Base-by-base conservation (phyloP, 1,140 invertebrate species). In the Drosophila pallidifrons region DNA sequence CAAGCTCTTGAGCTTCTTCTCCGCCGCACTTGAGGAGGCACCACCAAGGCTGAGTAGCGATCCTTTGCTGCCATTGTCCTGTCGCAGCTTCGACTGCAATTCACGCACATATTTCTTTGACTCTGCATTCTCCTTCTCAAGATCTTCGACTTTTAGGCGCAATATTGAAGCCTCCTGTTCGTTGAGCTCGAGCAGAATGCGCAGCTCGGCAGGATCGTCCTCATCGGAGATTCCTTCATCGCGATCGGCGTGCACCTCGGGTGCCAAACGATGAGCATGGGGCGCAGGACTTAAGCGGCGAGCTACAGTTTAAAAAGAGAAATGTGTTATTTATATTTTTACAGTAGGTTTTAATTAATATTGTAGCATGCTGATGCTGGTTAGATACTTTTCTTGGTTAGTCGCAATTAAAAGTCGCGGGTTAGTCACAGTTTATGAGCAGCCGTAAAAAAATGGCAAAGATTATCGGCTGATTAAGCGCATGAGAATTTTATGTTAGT, bases 91-190 rank as follows among this genome's bases (percentile, higher is more conserved):
- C 1, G 96, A 95, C 81, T 97, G 95, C 16, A 97, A 91, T 73
- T 96, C 95, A 91, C 96, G 95, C 3, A 96, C 94, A 94, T 97
- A 95, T 88, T 95, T 95, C 82, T 95, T 95, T 3, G 97, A 92
- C 54, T 94, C 95, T 65, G 96, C 95, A 87, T 96, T 96, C 83
- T 97, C 96, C 73, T 95, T 94, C 93, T 98, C 97, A 63, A 97
- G 93, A 77, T 98, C 97, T 92, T 97, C 96, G 41, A 97, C 95
- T 93, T 97, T 98, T 66, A 95, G 94, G 38, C 97, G 93, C 51
- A 98, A 93, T 64, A 97, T 96, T 3, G 95, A 94, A 49, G 96
- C 95, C 94, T 98, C 97, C 93, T 96, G 96, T 93, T 98, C 97
- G 83, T 96, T 96, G n/a, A 98, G 93, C 92, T 98, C 97, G 35